These are phyloP conservation scores for Lucifuga dentata DNA, from an alignment of 2,113 vertebrate species.

Conservation along the genomic window DNA sequence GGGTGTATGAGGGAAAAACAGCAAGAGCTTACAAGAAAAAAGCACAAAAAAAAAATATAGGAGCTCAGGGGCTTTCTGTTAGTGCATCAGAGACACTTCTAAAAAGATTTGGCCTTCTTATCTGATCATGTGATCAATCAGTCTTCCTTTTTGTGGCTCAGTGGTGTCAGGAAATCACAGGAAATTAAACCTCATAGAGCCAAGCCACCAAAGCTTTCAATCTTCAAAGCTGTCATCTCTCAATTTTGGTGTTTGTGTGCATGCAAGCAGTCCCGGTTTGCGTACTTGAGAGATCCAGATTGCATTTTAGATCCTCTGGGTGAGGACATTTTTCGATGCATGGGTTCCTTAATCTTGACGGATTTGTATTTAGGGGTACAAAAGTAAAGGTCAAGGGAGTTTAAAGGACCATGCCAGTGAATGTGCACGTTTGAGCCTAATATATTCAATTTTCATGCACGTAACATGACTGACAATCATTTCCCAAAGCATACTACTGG, in stretches of 20 bases:
- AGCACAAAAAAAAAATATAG: not conserved
- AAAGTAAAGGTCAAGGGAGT: no score
- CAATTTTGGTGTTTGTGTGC: not conserved
- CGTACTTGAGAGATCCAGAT: not conserved
- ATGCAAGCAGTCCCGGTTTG: not conserved
- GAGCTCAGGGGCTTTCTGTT: not conserved
- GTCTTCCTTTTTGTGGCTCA: constrained; percentile 19
- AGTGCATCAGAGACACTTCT: constrained; percentile 14
- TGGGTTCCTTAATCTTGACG: no score
- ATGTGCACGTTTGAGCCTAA: no score
- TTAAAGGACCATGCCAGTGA: no score
- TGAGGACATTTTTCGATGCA: not conserved
- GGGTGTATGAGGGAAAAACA: not conserved
- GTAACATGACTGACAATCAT: no score
- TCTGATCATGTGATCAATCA: constrained; percentile 1
- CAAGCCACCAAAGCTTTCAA: not conserved
- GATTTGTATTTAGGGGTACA: no score
- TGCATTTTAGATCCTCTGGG: not conserved
- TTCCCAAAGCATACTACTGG: no score
- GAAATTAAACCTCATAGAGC: constrained; percentile 39
- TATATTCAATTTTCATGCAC: no score
- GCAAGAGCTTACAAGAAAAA: constrained; percentile 5
- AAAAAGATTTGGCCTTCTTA: constrained; percentile 23
- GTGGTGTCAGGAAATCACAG: constrained; percentile 31
- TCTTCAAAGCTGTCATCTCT: constrained; percentile 29